Conservation (phyloP, 1,140 invertebrate species). For the Helicoverpa zea region DNA sequence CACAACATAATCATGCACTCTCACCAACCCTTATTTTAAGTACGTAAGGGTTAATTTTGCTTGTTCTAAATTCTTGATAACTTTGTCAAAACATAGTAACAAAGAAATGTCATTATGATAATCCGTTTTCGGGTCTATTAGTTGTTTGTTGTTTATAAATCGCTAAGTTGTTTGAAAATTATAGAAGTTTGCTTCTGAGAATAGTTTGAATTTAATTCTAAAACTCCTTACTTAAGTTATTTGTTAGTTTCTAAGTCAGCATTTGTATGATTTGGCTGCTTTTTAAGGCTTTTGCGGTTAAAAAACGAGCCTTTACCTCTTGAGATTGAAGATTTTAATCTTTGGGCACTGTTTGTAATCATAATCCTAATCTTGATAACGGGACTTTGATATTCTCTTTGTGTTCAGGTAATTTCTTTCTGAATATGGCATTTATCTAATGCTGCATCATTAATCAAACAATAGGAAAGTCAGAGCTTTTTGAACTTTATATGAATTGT, state of each 20-base stretch:
- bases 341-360: neutral
- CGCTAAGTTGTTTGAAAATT: slow-evolving; percentile 41
- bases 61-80: slow-evolving; percentile 9
- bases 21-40: neutral
- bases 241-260: slow-evolving; percentile 16
- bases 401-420: neutral
- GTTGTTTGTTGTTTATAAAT: slow-evolving; percentile 65
- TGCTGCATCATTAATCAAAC: too few species aligned
- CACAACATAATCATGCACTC: neutral
- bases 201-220: slow-evolving; percentile 43
- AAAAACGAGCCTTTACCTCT: slow-evolving; percentile 5
- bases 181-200: slow-evolving; percentile 40
- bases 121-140: slow-evolving; percentile 63
- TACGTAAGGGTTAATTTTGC: slow-evolving; percentile 9
- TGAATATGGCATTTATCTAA: too few species aligned
- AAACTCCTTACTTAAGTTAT: slow-evolving; percentile 36
- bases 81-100: slow-evolving; percentile 54
- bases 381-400: slow-evolving; percentile 3
- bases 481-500: too few species aligned
- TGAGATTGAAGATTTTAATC: slow-evolving; percentile 28
- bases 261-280: neutral
- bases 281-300: slow-evolving; percentile 13
- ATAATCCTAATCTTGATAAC: neutral
- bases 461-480: too few species aligned
- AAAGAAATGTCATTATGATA: slow-evolving; percentile 71